These are phyloP conservation scores for Drosophila saltans DNA, from an alignment of 1,140 invertebrate genomes.

Conservation along the genomic window DNA sequence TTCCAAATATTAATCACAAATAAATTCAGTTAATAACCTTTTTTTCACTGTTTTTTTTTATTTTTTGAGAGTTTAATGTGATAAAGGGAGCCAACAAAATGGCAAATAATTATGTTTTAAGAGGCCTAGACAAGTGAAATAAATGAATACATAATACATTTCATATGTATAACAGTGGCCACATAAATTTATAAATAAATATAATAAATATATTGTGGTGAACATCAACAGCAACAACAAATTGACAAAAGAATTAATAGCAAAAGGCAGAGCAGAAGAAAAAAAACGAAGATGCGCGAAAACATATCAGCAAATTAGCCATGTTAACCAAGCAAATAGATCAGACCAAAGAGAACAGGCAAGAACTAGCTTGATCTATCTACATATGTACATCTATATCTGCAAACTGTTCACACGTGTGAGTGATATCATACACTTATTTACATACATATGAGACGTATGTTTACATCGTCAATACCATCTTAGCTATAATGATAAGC, in stretches of 20 bases:
- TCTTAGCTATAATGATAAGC: neutral
- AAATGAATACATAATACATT: constrained; percentile 12
- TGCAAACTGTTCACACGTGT: constrained; percentile 9
- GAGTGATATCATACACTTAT: constrained; percentile 23
- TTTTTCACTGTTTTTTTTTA: neutral
- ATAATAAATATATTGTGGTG: constrained; percentile 63
- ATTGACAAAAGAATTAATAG: constrained; percentile 25
- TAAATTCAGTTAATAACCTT: neutral
- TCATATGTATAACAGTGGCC: constrained; percentile 4
- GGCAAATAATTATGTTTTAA: neutral
- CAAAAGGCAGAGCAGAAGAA: constrained; percentile 32
- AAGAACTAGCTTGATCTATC: neutral
- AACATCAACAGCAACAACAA: constrained; percentile 23
- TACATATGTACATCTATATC: constrained; percentile 8
- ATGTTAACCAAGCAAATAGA: constrained; percentile 31
- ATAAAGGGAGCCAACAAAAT: neutral
- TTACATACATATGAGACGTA: constrained; percentile 26
- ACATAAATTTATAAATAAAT: constrained; percentile 77
- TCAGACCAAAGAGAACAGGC: constrained; percentile 29
- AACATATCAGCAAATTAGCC: constrained; percentile 64
- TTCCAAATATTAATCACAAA: neutral
- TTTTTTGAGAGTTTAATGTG: neutral
- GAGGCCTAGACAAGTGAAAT: neutral
- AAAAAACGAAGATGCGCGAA: constrained; percentile 45
- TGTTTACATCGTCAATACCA: neutral